Evolutionary conservation across 2,888 invertebrate species (phyloP).

Genomic region (Mesorhabditis spiculigera): DNA sequence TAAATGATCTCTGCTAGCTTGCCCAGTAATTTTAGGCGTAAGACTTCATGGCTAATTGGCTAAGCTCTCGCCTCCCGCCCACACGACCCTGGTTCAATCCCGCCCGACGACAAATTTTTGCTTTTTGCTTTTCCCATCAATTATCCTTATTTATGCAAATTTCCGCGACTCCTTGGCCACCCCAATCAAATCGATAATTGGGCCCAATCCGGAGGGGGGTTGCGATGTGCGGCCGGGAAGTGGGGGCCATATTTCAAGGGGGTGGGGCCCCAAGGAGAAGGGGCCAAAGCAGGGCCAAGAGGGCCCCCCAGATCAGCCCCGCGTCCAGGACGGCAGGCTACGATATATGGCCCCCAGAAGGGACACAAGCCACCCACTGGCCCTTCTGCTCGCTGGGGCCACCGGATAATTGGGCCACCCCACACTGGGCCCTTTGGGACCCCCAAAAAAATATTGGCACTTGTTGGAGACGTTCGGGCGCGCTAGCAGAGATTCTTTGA

Average conservation of each 20-base stretch:
- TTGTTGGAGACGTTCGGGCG: too few species aligned
- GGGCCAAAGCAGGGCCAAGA: constrained; percentile 2
- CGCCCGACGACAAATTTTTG: not conserved
- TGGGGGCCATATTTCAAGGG: constrained; percentile 5
- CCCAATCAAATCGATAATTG: constrained; percentile 3
- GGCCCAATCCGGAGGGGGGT: not conserved
- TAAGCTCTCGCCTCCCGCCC: not conserved
- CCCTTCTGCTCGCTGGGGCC: not conserved
- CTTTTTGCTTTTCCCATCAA: not conserved
- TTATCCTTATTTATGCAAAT: not conserved
- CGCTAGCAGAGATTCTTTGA: too few species aligned
- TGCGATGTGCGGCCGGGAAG: not conserved
- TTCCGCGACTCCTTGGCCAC: not conserved
- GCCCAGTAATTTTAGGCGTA: too few species aligned
- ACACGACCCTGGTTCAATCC: not conserved
- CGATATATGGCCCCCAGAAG: not conserved
- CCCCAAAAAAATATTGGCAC: too few species aligned
- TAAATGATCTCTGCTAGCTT: too few species aligned
- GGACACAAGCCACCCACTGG: not conserved
- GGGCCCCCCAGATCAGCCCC: not conserved
- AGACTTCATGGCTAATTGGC: not conserved
- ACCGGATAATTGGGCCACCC: too few species aligned
- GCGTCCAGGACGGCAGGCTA: too few species aligned
- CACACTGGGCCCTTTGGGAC: too few species aligned
- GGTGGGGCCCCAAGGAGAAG: not conserved